Percentiles rank a stretch among this genome's conserved stretches.
These are phyloP conservation scores for Aurelia aurita complex sp. Pacific DNA, from an alignment of 30 jellyfish, hydroid and myxozoan species.

Conservation along the genomic window DNA sequence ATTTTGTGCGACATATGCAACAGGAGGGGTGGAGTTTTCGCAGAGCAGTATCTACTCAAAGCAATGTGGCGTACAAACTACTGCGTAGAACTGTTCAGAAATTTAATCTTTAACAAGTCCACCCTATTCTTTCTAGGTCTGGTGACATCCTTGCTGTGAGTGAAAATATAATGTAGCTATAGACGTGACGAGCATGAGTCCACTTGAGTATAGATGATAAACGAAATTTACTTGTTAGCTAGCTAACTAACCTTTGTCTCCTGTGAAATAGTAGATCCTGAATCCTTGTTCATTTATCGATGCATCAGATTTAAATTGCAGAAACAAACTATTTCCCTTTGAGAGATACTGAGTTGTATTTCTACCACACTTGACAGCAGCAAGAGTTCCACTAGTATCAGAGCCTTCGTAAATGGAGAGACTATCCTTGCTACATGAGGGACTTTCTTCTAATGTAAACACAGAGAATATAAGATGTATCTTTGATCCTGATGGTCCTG, in stretches of 20 bases:
- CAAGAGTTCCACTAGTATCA: neutral
- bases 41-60: too few species aligned
- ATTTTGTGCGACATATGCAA: too few species aligned
- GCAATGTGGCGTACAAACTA: too few species aligned
- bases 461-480: conserved; percentile 9
- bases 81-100: too few species aligned
- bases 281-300: conserved; percentile 16
- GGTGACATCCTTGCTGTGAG: too few species aligned
- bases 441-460: conserved; percentile 2
- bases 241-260: neutral
- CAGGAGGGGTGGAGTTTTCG: too few species aligned
- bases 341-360: conserved; percentile 24
- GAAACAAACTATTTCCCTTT: conserved; percentile 1
- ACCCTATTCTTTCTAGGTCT: too few species aligned
- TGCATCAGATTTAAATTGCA: conserved; percentile 8
- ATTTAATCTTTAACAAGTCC: too few species aligned
- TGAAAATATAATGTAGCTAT: too few species aligned
- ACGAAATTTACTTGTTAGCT: neutral
- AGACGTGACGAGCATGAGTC: too few species aligned
- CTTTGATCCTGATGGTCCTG: conserved; percentile 24
- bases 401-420: conserved; percentile 14
- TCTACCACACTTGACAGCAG: conserved; percentile 8
- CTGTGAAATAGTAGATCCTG: conserved; percentile 4
- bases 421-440: conserved; percentile 21
- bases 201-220: too few species aligned